Base-by-base conservation (phyloP, 1,140 invertebrate species). In the Meloidogyne chitwoodi region DNA sequence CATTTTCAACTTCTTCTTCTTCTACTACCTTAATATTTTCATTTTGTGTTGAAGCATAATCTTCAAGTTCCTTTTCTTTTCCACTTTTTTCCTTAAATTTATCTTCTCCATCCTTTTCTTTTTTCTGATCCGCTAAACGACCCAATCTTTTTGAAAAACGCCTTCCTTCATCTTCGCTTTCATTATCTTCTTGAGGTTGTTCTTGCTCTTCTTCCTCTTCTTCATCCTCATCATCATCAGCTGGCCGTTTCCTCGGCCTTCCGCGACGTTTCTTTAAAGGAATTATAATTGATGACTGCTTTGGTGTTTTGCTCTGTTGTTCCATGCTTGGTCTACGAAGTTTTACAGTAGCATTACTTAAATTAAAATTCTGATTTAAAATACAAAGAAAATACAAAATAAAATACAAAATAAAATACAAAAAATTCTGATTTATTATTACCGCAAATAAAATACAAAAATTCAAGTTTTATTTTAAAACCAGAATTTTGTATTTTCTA, bases 181-280 rank as follows among this genome's bases (percentile, higher is more conserved):
- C 76, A 24, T 29, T 44, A 11, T 78, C 77, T 16, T 78, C 77
- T 27, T 63, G 31, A 29, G 79, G 75, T 22, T 77, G 77, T 38
- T 77, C 76, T 61, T 71, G 44, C 26, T 71, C 69, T 61, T 71
- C 74, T 27, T 68, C 26, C 10, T 76, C 75, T 24, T 62, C 68
- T 24, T 64, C 61, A 2, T 41, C 41, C 22, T 14, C 34, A 38
- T 73, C 74, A 70, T 75, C 67, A 31, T 66, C 66, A 24, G 66
- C 29, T 56, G 63, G 38, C 44, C 74, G 34, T 71, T 75, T 27
- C 48, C 34, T 70, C 56, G 65, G 62, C 56, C 29, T 16, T 10
- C 38, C 64, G 11, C 64, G 8, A 27, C 74, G 64, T 26, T 61
- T 38, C 19, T 68, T 71, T 26, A 22, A n/a, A 5, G 48, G 48